phyloP scores from a whole-genome alignment of 1,140 invertebrate genomes.

The Aradophagus sp. region DNA sequence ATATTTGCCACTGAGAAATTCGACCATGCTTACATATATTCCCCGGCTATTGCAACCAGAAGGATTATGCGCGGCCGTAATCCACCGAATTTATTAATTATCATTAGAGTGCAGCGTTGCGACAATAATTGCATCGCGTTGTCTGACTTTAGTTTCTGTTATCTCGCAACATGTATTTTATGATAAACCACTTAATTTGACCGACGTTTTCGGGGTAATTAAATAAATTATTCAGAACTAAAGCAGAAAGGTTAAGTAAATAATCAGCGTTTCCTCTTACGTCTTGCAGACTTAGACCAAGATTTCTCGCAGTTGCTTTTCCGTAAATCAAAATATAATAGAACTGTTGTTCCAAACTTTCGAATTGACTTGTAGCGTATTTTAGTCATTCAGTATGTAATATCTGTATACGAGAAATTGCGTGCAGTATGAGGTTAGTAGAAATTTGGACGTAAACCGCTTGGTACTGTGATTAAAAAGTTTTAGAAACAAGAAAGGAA shows the following conservation, averaged over 20 bases:
- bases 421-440: no score
- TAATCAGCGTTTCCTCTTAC: constrained; percentile 3
- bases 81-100: constrained; percentile 29
- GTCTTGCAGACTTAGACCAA: no score
- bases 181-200: constrained; percentile 6
- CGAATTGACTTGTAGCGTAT: no score
- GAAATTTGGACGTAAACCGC: no score
- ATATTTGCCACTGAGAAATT: constrained; percentile 22
- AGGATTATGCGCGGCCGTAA: constrained; percentile 21
- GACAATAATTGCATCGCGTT: constrained; percentile 15
- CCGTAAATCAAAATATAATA: no score
- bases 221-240: constrained; percentile 5
- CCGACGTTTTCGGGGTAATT: neutral
- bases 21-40: constrained; percentile 1
- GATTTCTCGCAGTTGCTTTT: no score
- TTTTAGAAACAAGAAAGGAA: no score
- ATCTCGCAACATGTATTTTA: constrained; percentile 12
- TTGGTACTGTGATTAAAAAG: no score
- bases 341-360: no score
- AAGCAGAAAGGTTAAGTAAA: constrained; percentile 9
- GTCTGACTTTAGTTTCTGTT: constrained; percentile 5
- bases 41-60: neutral
- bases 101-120: constrained; percentile 27
- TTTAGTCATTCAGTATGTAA: no score
- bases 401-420: no score